Evolutionary conservation across 1,140 invertebrate species (phyloP), one percentile per base, ranked within the genome.

Genomic region (Aphidius ervi): DNA sequence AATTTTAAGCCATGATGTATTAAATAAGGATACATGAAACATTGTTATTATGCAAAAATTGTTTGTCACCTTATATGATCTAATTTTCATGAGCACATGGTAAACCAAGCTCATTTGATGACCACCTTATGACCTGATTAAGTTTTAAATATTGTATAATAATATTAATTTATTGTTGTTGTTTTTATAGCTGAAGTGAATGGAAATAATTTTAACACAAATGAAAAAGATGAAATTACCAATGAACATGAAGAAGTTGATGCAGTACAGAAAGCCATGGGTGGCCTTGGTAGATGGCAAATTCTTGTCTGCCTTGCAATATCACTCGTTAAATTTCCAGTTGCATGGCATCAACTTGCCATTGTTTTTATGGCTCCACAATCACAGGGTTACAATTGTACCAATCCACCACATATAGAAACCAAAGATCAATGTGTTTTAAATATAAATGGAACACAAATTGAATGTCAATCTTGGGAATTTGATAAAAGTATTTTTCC

Each of bases 241-340:
- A 53, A 75, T 8, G 65, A 67, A 46, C 67, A 75, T 9, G 81
- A 85, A 41, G 80, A 82, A 57, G 78, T 82, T 37, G 88, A 90
- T 68, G 82, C 86, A 9, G 84, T 91, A 16, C 84, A 87, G 4
- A 76, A 82, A 9, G 74, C 86, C 7, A 88, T 90, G 40, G 88
- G 88, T 0, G 81, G 83, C 46, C 84, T 90, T 31, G 87, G 88
- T 5, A 81, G 82, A 66, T 91, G 88, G 86, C 89, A 91, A 70
- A 78, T 88, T 48, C 79, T 82, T 72, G 82, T 88, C 20, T 87
- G 86, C 62, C 73, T 83, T 10, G 77, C 86, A 0, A 77, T 89
- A 10, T 86, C 88, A 37, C 69, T 88, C 2, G 82, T 85, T 9
- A 89, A 89, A 68, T 87, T 89, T 68, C 86, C 87, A 2, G 85